These are phyloP conservation scores for Syrmaticus mikado DNA, from an alignment of 2,113 vertebrate species.

Conservation along the genomic window DNA sequence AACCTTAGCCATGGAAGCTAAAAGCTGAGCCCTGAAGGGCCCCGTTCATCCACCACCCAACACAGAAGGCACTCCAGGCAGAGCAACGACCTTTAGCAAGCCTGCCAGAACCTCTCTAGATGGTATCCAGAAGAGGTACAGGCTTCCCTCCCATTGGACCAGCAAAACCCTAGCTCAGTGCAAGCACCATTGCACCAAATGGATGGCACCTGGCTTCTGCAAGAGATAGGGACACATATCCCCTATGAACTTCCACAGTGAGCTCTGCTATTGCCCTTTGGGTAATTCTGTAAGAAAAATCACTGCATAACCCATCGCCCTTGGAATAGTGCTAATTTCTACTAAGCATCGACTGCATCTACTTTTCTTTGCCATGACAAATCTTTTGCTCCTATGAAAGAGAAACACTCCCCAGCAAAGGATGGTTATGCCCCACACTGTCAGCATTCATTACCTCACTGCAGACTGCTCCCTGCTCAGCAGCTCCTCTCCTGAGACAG, in stretches of 20 bases:
- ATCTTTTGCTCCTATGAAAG: background rate
- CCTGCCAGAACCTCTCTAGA: background rate
- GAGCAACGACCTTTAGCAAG: background rate
- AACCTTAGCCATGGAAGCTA: background rate
- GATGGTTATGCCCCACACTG: background rate
- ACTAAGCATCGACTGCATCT: background rate
- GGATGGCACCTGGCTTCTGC: background rate
- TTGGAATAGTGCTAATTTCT: background rate
- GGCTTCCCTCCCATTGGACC: background rate
- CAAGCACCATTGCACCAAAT: background rate
- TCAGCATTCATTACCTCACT: rapidly evolving
- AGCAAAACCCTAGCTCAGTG: background rate
- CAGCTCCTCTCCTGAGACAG: background rate
- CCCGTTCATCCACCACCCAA: background rate
- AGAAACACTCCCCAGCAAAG: background rate
- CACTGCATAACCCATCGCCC: background rate
- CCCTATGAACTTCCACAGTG: background rate
- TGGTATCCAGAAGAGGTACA: background rate
- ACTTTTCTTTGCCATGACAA: background rate
- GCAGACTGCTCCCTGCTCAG: background rate
- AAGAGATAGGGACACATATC: background rate
- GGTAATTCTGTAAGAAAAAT: background rate
- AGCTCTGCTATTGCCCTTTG: background rate
- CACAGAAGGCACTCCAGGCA: background rate
- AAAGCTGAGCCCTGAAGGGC: background rate